Evolutionary conservation across 2,113 vertebrate species (phyloP).

Genomic region (Trichomycterus rosablanca): DNA sequence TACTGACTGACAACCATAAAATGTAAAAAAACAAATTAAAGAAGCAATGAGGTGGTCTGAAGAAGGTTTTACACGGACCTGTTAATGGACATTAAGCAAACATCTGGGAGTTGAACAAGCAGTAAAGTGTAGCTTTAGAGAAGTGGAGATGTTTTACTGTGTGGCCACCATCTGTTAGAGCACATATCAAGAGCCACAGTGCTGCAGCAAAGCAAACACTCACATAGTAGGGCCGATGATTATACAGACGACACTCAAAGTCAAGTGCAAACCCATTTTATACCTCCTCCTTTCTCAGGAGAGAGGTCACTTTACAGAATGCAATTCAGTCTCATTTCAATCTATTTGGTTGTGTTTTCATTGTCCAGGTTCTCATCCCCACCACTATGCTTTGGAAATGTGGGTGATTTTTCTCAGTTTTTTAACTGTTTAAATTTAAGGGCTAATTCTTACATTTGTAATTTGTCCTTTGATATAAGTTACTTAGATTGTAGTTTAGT

Average conservation of each 20-base stretch:
- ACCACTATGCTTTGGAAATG: conserved; percentile 26
- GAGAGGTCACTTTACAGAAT: conserved; percentile 5
- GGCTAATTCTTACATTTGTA: conserved; percentile 68
- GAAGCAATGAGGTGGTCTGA: conserved; percentile 35
- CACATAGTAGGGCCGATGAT: no score
- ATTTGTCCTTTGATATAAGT: conserved; percentile 40
- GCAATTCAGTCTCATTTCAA: conserved; percentile 6
- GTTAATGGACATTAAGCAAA: conserved; percentile 14
- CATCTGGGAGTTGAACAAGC: no score
- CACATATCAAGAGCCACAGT: conserved; percentile 37
- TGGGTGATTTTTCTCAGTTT: conserved; percentile 49
- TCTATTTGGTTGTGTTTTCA: conserved; percentile 37
- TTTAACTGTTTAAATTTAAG: conserved; percentile 67
- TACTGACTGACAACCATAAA: conserved; percentile 45
- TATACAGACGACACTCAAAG: conserved; percentile 26
- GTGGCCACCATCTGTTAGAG: conserved; percentile 32
- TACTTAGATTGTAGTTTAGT: no score
- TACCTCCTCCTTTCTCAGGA: conserved; percentile 14
- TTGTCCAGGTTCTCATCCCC: conserved; percentile 10
- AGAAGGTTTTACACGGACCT: conserved; percentile 33
- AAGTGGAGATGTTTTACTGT: conserved; percentile 27
- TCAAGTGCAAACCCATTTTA: no score
- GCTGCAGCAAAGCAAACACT: neutral
- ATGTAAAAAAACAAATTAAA: conserved; percentile 32
- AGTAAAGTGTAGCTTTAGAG: conserved; percentile 39